Percentiles rank a stretch among this genome's conserved stretches.
phyloP scores from a whole-genome alignment of 30 jellyfish, hydroid and myxozoan genomes.

The Calvadosia cruxmelitensis region DNA sequence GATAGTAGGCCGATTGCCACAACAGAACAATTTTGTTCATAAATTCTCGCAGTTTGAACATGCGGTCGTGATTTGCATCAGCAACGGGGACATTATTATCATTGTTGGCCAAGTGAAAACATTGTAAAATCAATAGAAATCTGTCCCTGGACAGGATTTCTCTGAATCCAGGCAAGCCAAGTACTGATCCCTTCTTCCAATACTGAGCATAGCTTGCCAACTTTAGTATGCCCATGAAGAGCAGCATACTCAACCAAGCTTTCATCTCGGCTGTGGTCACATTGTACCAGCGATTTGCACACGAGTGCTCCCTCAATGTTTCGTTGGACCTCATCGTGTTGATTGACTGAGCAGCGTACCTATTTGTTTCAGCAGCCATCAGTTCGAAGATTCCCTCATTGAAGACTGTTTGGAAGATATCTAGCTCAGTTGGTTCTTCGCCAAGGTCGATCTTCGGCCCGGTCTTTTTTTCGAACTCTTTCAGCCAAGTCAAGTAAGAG shows the following conservation, averaged over 20 bases:
- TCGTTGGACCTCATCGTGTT: conserved; percentile 4
- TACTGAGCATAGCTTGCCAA: conserved; percentile 11
- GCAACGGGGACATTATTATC: conserved; percentile 4
- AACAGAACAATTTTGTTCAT: conserved; percentile 11
- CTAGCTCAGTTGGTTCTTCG: background rate
- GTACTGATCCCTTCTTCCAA: background rate
- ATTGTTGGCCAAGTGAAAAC: conserved; percentile 1
- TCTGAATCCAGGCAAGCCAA: conserved; percentile 2
- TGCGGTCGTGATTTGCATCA: conserved; percentile 6
- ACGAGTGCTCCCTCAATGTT: conserved; percentile 5
- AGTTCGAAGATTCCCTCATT: background rate
- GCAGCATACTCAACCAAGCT: conserved; percentile 2
- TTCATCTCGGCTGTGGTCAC: conserved; percentile 8
- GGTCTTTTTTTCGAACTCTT: background rate
- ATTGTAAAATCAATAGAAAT: conserved; percentile 2
- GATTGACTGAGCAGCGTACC: background rate
- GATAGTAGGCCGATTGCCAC: conserved; percentile 24
- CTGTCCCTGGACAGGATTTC: conserved; percentile 7
- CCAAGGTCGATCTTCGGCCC: too few species aligned
- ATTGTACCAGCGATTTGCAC: conserved; percentile 7
- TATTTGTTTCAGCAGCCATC: background rate
- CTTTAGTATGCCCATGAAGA: conserved; percentile 6
- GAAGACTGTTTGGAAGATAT: conserved; percentile 2
- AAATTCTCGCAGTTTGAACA: conserved; percentile 6
- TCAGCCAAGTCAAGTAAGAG: conserved; percentile 5